phyloP scores from a whole-genome alignment of 2,888 invertebrate genomes.

The Nipponacmea schrenckii region DNA sequence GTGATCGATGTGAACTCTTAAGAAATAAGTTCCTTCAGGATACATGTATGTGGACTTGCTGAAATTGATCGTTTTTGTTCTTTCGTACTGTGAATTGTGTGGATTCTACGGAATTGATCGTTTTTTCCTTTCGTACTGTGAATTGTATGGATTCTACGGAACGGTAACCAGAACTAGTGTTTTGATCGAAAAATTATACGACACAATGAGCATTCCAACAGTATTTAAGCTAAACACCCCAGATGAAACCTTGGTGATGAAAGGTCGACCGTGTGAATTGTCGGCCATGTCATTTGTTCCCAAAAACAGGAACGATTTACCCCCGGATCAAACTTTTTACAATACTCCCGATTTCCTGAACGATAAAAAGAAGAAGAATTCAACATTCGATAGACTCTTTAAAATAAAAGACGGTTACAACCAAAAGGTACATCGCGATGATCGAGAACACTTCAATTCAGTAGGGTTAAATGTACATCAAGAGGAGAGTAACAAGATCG shows the following conservation, averaged over 20 bases:
- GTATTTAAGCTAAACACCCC: conserved; percentile 52
- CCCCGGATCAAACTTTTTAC: conserved; percentile 11
- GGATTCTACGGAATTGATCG: too few species aligned
- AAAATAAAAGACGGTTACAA: conserved; percentile 56
- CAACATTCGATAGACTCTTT: conserved; percentile 61
- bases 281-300: conserved; percentile 66
- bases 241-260: conserved; percentile 56
- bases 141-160: too few species aligned
- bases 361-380: conserved; percentile 51
- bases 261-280: conserved; percentile 65
- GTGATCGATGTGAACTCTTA: too few species aligned
- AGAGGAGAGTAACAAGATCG: conserved; percentile 61
- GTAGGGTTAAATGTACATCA: conserved; percentile 49
- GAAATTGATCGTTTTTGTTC: too few species aligned
- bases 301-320: conserved; percentile 49
- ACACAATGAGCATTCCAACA: conserved; percentile 32
- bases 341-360: conserved; percentile 11
- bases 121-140: too few species aligned
- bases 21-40: too few species aligned
- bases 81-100: too few species aligned
- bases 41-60: too few species aligned
- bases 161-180: too few species aligned
- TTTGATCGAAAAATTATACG: too few species aligned
- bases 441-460: conserved; percentile 66
- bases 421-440: conserved; percentile 65